Conservation (phyloP, 2,888 invertebrate genomes). For the Pycnomerus fuliginosus region DNA sequence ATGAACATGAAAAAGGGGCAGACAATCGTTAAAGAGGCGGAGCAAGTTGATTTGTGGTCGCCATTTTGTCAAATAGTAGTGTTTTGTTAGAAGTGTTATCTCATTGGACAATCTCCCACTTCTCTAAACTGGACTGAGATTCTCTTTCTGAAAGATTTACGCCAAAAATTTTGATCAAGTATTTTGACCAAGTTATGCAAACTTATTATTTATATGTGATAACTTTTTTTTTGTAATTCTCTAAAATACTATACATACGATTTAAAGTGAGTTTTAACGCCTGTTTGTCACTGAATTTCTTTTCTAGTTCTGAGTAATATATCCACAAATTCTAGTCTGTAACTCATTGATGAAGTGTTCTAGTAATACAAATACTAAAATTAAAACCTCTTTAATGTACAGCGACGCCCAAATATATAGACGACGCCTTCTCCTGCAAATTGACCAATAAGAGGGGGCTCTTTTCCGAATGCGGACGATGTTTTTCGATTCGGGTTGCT, state of each 20-base stretch:
- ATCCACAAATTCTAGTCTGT: no score
- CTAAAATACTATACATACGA: no score
- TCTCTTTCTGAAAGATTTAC: slow-evolving; percentile 4
- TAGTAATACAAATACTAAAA: no score
- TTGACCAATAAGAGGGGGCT: slow-evolving; percentile 37
- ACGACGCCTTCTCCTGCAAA: slow-evolving; percentile 30
- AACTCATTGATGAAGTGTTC: no score
- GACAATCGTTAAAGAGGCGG: slow-evolving; percentile 54
- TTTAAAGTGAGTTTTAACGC: no score
- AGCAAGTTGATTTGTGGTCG: slow-evolving; percentile 55
- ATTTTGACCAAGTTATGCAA: no score
- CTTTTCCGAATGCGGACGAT: slow-evolving; percentile 39
- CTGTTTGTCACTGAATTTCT: no score
- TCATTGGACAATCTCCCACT: slow-evolving; percentile 55
- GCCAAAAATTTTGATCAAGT: no score
- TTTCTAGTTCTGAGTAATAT: no score
- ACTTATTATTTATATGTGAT: no score
- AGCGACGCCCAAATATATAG: slow-evolving; percentile 30
- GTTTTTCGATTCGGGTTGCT: slow-evolving; percentile 48
- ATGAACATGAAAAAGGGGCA: slow-evolving; percentile 53
- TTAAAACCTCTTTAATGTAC: slow-evolving; percentile 41
- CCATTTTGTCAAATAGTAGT: slow-evolving; percentile 57
- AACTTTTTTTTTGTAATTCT: no score
- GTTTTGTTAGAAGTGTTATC: slow-evolving; percentile 55
- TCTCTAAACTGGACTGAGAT: slow-evolving; percentile 27